phyloP scores from a whole-genome alignment of 2,113 vertebrate genomes.

The Neodontobutis hainanensis region DNA sequence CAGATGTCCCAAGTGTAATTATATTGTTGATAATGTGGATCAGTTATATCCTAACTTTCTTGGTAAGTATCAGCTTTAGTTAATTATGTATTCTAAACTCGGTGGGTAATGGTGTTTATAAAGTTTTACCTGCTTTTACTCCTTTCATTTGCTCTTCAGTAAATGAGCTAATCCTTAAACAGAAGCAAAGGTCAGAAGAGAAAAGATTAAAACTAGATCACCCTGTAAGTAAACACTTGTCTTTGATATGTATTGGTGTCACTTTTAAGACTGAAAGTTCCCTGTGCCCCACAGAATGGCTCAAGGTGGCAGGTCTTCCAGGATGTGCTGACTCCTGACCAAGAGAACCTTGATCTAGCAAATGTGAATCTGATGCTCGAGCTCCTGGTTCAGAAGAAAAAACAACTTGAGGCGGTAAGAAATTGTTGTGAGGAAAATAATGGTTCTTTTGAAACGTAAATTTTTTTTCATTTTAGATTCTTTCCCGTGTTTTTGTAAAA shows the following conservation, averaged over 20 bases:
- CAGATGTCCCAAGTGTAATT: constrained; percentile 99
- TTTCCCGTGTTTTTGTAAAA: no score
- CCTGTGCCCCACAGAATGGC: constrained; percentile 83
- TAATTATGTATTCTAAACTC: not conserved
- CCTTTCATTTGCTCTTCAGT: constrained; percentile 74
- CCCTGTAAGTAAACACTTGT: constrained; percentile 85
- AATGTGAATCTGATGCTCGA: constrained; percentile 98
- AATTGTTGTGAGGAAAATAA: not conserved
- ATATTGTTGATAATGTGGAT: constrained; percentile 96
- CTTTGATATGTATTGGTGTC: not conserved
- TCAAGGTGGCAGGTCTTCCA: constrained; percentile 97
- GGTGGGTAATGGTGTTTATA: not conserved
- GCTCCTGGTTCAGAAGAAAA: constrained; percentile 95
- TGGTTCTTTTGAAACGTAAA: no score
- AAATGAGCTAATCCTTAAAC: constrained; percentile 98
- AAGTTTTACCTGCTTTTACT: not conserved
- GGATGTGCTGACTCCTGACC: constrained; percentile 91
- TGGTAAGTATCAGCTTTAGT: constrained; percentile 80
- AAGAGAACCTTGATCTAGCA: constrained; percentile 95
- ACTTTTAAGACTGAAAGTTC: not conserved
- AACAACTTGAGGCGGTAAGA: constrained; percentile 95
- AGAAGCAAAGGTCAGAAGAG: constrained; percentile 96
- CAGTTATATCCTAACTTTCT: constrained; percentile 99
- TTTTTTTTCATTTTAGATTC: no score
- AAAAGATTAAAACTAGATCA: constrained; percentile 97